Percentiles rank a stretch among this genome's conserved stretches.
phyloP scores from a whole-genome alignment of 2,888 invertebrate species.

The Drosophila crucigera region DNA sequence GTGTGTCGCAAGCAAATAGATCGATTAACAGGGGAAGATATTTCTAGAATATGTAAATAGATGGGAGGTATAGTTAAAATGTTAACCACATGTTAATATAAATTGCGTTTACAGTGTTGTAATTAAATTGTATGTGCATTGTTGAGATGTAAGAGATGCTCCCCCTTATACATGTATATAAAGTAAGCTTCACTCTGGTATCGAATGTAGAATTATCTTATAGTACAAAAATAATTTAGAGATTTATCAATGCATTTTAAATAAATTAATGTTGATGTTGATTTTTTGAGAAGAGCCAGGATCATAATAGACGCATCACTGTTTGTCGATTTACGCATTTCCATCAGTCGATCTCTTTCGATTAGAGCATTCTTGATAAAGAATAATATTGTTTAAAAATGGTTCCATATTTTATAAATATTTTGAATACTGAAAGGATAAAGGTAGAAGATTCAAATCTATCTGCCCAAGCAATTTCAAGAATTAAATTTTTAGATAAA shows the following conservation, averaged over 20 bases:
- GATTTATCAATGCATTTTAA: not conserved
- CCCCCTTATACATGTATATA: too few relatives aligned
- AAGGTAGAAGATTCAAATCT: too few relatives aligned
- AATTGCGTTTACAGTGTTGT: not conserved
- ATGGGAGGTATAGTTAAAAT: not conserved
- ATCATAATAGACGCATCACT: not conserved
- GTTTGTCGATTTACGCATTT: not conserved
- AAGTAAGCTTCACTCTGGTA: too few relatives aligned
- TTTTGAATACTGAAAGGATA: not conserved
- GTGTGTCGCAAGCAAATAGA: conserved; percentile 57
- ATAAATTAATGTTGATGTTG: too few relatives aligned
- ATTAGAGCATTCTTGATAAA: not conserved
- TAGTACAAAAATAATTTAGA: not conserved
- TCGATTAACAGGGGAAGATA: conserved; percentile 8
- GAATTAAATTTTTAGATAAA: not conserved
- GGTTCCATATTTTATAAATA: not conserved
- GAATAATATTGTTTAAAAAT: not conserved
- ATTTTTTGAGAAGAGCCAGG: not conserved
- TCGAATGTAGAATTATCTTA: not conserved
- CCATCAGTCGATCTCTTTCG: not conserved
- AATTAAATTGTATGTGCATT: not conserved
- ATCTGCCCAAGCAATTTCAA: too few relatives aligned
- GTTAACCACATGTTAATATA: not conserved
- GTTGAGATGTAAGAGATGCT: not conserved
- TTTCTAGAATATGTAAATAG: not conserved